Evolutionary conservation across 1,140 invertebrate genomes (phyloP), one percentile per base, ranked within the genome.

Genomic region (Anagrus nilaparvatae): DNA sequence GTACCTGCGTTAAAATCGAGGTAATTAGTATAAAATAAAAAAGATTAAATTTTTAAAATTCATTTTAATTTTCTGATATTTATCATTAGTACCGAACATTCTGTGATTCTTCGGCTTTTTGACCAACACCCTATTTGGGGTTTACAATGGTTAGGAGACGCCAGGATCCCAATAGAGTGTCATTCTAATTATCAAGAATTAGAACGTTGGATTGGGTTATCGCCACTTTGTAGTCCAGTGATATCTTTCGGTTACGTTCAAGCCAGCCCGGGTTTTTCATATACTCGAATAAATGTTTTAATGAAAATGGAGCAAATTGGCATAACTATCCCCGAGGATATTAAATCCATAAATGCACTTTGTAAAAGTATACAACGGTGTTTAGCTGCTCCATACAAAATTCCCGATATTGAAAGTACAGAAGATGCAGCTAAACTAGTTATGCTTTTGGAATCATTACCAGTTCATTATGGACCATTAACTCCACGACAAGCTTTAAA

Each of bases 91-190:
- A 51, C 48, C 1, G 54, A 64, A 38, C 46, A 60, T 14, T 49
- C 44, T 39, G 48, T 69, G 1, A 66, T 62, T 23, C 35, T 69
- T 6, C 52, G 64, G 8, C 43, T 69, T 0, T 69, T 57, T 16
- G 66, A 69, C 46, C 60, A 64, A 7, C 66, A 69, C 48, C 66
- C 66, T 6, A 51, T 63, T 4, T 69, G 66, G 64, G 66, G 66
- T 25, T 46, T 58, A 5, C 65, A 69, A 17, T 69, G 65, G 65
- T 46, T 69, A 3, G 66, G 66, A 0, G 64, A 67, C 38, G 49
- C 61, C 1, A 49, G 48, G 7, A 56, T 69, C 18, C 63, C 65
- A 5, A 25, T 67, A 5, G 65, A 67, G 35, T 53, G 51, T 44
- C 47, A 62, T 12, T 44, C 54, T 6, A 58, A 59, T 47, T 59